These are phyloP conservation scores for Macaria notata DNA, from an alignment of 2,888 invertebrate genomes.

Conservation along the genomic window DNA sequence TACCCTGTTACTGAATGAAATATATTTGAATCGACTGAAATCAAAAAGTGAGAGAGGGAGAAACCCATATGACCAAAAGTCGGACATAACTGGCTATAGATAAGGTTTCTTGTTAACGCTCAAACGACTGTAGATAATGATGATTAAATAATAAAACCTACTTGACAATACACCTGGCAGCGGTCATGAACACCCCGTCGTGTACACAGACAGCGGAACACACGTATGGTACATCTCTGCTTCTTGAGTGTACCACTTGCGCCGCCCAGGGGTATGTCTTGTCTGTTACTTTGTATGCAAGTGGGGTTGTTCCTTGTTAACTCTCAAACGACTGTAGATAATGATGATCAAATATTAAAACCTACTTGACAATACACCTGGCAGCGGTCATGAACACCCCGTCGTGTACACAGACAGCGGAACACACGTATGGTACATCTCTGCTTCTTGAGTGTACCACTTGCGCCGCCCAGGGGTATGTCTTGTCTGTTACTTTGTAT, in stretches of 20 bases:
- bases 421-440: slow-evolving; percentile 50
- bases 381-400: slow-evolving; percentile 62
- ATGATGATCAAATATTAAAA: too few relatives aligned
- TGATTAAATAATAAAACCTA: slow-evolving; percentile 11
- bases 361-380: slow-evolving; percentile 44
- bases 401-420: slow-evolving; percentile 50
- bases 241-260: slow-evolving; percentile 52
- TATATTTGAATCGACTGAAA: too few relatives aligned
- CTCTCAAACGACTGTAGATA: too few relatives aligned
- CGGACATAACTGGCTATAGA: too few relatives aligned
- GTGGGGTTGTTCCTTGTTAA: too few relatives aligned
- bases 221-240: slow-evolving; percentile 38
- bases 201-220: slow-evolving; percentile 60
- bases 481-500: slow-evolving; percentile 31
- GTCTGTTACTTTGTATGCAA: too few relatives aligned
- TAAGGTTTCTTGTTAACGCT: too few relatives aligned
- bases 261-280: slow-evolving; percentile 56
- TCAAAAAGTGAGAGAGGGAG: too few relatives aligned
- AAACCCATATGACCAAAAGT: too few relatives aligned
- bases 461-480: slow-evolving; percentile 58
- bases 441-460: slow-evolving; percentile 50
- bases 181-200: slow-evolving; percentile 56
- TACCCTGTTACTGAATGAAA: too few relatives aligned
- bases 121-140: too few relatives aligned
- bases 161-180: slow-evolving; percentile 50